A percentile compares a stretch with the other conserved stretches of the same genome.
Evolutionary conservation across 1,140 invertebrate species (phyloP).

Genomic region (Drosophila bipectinata): DNA sequence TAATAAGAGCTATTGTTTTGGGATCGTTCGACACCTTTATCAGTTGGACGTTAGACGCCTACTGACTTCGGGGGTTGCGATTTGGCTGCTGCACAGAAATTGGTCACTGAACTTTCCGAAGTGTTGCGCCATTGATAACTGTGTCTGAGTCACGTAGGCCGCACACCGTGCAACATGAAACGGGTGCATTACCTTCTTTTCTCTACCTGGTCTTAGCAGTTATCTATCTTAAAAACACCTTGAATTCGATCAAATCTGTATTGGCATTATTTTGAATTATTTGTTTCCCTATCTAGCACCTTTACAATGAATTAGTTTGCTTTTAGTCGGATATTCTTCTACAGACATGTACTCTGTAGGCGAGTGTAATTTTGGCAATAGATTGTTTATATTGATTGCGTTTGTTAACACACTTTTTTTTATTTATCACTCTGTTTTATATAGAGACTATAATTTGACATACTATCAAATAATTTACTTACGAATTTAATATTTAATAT

Average conservation of each 20-base stretch:
- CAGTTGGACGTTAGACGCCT: conserved; percentile 34
- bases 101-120: conserved; percentile 73
- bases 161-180: conserved; percentile 65
- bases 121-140: conserved; percentile 81
- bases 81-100: conserved; percentile 54
- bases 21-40: conserved; percentile 30
- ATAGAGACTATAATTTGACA: not conserved
- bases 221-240: not conserved
- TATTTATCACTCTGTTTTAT: not conserved
- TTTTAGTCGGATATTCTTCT: not conserved
- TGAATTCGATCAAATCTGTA: not conserved
- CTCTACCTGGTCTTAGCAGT: conserved; percentile 9
- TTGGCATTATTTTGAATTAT: not conserved
- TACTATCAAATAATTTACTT: conserved; percentile 1
- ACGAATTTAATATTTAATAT: not conserved
- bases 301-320: conserved; percentile 2
- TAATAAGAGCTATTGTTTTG: not conserved
- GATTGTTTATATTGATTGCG: conserved; percentile 9
- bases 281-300: too few relatives aligned
- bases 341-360: conserved; percentile 6
- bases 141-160: conserved; percentile 82
- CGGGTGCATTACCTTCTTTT: conserved; percentile 4
- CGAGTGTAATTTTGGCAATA: conserved; percentile 37
- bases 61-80: conserved; percentile 35
- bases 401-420: not conserved